Percentiles rank a stretch among this genome's conserved stretches.
phyloP scores from a whole-genome alignment of 2,888 invertebrate species.

The Halictus ligatus region DNA sequence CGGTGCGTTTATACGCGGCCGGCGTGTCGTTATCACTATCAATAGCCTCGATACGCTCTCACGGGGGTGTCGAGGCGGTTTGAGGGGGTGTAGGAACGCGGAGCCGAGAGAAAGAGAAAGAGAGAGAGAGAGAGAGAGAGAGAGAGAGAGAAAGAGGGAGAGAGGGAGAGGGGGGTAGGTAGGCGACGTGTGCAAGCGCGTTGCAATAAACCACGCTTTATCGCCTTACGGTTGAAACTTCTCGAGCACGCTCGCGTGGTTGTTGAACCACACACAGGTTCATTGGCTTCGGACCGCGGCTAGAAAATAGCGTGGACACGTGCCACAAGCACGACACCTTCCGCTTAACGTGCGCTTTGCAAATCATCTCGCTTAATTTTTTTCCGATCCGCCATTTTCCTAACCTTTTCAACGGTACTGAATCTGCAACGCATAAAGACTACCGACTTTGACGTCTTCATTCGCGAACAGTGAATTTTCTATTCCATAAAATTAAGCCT shows the following conservation, averaged over 20 bases:
- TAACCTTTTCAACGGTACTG: not conserved
- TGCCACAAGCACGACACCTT: not conserved
- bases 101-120: too few relatives aligned
- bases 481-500: too few relatives aligned
- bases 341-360: not conserved
- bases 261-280: slow-evolving; percentile 67
- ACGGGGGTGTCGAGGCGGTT: not conserved
- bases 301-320: slow-evolving; percentile 41
- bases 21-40: slow-evolving; percentile 56
- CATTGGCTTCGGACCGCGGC: slow-evolving; percentile 51
- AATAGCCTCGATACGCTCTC: slow-evolving; percentile 47
- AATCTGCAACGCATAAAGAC: not conserved
- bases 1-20: slow-evolving; percentile 23
- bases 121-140: not conserved
- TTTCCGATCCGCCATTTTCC: not conserved
- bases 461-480: not conserved
- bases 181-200: slow-evolving; percentile 46
- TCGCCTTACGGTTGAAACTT: slow-evolving; percentile 63
- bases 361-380: not conserved
- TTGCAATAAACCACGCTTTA: slow-evolving; percentile 66
- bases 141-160: too few relatives aligned
- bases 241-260: slow-evolving; percentile 64
- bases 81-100: not conserved
- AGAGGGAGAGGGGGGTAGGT: slow-evolving; percentile 9
- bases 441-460: not conserved